Evolutionary conservation across 1,140 invertebrate genomes (phyloP).

Genomic region (Drosophila saltans): DNA sequence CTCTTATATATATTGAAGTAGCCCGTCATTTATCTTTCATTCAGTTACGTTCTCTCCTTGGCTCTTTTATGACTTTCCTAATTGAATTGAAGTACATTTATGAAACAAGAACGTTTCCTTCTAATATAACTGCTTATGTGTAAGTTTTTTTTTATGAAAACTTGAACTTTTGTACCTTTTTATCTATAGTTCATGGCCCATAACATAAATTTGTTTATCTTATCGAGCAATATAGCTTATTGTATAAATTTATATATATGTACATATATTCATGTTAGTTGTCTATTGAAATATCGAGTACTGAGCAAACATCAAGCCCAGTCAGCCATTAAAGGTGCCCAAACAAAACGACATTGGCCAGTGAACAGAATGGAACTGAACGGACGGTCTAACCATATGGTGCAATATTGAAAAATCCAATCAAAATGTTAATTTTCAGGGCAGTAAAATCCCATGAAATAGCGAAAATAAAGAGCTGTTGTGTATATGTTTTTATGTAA

Average conservation of each 20-base stretch:
- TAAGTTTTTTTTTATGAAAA: too few species aligned
- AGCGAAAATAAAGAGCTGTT: constrained; percentile 9
- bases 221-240: constrained; percentile 24
- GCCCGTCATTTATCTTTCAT: too few species aligned
- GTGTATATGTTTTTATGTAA: constrained; percentile 42
- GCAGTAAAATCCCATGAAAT: constrained; percentile 34
- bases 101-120: too few species aligned
- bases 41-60: too few species aligned
- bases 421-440: constrained; percentile 77
- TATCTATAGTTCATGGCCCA: constrained; percentile 9
- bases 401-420: constrained; percentile 81
- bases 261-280: constrained; percentile 7
- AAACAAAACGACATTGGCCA: constrained; percentile 29
- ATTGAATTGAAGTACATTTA: too few species aligned
- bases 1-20: too few species aligned
- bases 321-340: constrained; percentile 42
- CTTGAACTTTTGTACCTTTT: constrained; percentile 20
- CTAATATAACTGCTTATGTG: too few species aligned
- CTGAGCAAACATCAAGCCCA: constrained; percentile 39
- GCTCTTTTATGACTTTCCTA: too few species aligned
- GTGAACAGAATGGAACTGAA: constrained; percentile 25
- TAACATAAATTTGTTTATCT: constrained; percentile 30
- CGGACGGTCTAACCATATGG: constrained; percentile 59
- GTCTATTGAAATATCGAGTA: constrained; percentile 27
- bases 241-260: not conserved